Evolutionary conservation across 2,797 vertebrate species (phyloP).

Genomic region (Lepidocolaptes lacrymiger): DNA sequence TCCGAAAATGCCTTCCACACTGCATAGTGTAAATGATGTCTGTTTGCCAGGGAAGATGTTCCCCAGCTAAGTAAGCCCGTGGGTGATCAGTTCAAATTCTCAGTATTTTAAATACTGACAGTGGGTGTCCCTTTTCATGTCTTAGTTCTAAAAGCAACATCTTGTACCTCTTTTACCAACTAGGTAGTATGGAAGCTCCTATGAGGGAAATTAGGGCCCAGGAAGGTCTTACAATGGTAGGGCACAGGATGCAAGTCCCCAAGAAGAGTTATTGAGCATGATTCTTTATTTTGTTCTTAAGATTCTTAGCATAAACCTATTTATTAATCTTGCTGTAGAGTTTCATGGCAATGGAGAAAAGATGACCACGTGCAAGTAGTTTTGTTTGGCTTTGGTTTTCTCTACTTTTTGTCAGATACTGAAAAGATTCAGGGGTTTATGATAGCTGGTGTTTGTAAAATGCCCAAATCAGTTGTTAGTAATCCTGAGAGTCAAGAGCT

Average conservation of each 20-base stretch:
- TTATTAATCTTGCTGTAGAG: background rate
- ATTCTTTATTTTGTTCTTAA: background rate
- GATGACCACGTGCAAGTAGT: background rate
- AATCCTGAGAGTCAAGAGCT: background rate
- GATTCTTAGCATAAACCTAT: background rate
- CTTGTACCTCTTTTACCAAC: background rate
- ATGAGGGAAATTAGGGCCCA: background rate
- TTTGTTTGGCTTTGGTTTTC: background rate
- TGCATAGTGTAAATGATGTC: no score
- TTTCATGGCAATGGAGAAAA: background rate
- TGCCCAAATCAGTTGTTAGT: background rate
- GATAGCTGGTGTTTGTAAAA: background rate
- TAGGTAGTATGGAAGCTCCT: background rate
- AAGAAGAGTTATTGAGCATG: background rate
- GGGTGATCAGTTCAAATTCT: background rate
- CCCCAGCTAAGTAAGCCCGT: background rate
- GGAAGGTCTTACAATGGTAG: background rate
- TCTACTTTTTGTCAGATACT: background rate
- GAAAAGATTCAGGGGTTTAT: background rate
- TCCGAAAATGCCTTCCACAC: background rate
- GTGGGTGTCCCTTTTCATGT: background rate
- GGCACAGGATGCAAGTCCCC: background rate
- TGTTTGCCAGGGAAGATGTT: background rate
- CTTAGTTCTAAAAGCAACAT: background rate
- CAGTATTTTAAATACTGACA: background rate